Evolutionary conservation across 2,113 vertebrate genomes (phyloP).

Genomic region (Larimichthys crocea): DNA sequence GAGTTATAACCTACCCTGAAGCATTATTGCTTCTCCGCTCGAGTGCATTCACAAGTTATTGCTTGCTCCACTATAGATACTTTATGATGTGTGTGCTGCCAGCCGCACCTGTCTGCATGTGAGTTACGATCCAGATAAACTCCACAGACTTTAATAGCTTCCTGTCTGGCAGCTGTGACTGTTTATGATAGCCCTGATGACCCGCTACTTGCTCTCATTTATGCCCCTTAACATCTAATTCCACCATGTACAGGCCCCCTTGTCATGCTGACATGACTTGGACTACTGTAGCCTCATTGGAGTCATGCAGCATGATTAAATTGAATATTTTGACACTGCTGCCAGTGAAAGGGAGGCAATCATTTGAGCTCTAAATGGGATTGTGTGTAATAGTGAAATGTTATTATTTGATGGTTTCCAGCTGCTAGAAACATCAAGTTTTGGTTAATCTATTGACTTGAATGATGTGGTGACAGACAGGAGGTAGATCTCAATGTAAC

Average conservation of each 20-base stretch:
- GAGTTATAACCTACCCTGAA: constrained; percentile 1
- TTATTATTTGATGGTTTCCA: background rate
- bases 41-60: constrained; percentile 25
- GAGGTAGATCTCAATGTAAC: background rate
- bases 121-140: constrained; percentile 49
- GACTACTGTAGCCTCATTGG: background rate
- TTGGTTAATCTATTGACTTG: background rate
- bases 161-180: constrained; percentile 57
- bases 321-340: background rate
- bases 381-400: background rate
- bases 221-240: constrained; percentile 21
- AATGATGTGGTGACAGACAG: background rate
- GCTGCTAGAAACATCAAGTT: background rate
- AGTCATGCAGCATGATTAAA: background rate
- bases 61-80: background rate
- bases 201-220: constrained; percentile 33
- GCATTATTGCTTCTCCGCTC: background rate
- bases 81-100: constrained; percentile 30
- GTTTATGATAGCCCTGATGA: constrained; percentile 37
- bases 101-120: constrained; percentile 52
- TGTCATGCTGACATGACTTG: background rate
- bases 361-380: background rate
- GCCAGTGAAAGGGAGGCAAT: background rate
- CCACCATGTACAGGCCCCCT: background rate
- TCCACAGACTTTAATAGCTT: constrained; percentile 51